Evolutionary conservation across 2,888 invertebrate genomes (phyloP).

Genomic region (Andrena chrysosceles): DNA sequence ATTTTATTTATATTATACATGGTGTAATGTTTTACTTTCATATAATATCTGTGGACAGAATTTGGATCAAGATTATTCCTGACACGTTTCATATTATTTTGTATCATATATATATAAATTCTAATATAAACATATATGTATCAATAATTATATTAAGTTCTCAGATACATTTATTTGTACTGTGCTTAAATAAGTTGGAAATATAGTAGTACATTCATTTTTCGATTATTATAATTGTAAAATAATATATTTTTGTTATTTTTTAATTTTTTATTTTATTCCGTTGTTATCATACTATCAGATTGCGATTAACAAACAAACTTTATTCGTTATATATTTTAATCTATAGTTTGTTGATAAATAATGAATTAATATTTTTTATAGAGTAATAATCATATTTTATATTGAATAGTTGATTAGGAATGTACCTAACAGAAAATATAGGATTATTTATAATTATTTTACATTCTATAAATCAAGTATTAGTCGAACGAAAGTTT

Average conservation of each 20-base stretch:
- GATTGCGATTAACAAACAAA: no score
- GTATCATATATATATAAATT: neutral
- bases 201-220: neutral
- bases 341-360: neutral
- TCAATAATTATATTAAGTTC: neutral
- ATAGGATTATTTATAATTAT: neutral
- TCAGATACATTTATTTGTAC: neutral
- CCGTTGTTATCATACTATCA: no score
- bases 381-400: neutral
- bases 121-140: conserved; percentile 14
- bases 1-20: neutral
- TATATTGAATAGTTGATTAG: neutral
- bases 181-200: neutral
- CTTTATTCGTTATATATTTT: no score
- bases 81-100: neutral
- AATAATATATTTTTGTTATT: conserved; percentile 5
- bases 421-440: no score
- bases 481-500: neutral
- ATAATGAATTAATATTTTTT: neutral
- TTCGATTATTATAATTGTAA: neutral
- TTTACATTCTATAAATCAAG: neutral
- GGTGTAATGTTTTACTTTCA: neutral
- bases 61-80: neutral
- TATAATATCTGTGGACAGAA: neutral
- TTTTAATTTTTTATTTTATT: neutral